Evolutionary conservation across 2,888 invertebrate species (phyloP), one percentile per base, ranked within the genome.

Genomic region (Mythimna lalbum): DNA sequence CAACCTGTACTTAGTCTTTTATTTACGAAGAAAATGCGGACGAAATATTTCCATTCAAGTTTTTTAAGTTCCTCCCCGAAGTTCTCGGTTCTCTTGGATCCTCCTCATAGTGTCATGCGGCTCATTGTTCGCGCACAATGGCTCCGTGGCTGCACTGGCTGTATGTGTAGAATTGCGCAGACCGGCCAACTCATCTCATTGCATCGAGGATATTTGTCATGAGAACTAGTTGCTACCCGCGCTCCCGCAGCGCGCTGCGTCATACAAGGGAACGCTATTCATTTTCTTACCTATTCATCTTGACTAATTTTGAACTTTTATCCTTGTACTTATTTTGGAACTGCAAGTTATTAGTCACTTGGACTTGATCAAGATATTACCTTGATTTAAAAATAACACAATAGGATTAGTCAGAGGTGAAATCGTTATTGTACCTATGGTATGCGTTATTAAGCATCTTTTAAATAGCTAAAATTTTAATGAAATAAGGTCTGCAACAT

Each of bases 41-140:
- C 89, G 89, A 90, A 91, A 92, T 89, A 91, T 89, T 93, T 91
- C 90, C 90, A 93, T 94, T 93, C 91, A 93, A 93, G 90, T 91
- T 93, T 93, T 92, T 91, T 90, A 92, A 94, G 94, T 92, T 94
- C 91, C 91, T 81, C 64, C 90, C 91, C 89, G 88, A 91, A 93
- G 91, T 91, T 92, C 92, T 91, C 87, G 88, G 91, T 89, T 90
- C 90, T 88, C 86, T 87, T 86, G 90, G 90, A 89, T 90, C 88
- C 87, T 83, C 69, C 88, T 90, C 92, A 87, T 90, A 91, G 91
- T 90, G 90, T 91, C 90, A 90, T 89, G 90, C 89, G 84, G 88
- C 84, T 88, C 93, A 90, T 95, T 95, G 95, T 95, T 91, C 90
- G 88, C 76, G 78, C 85, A 95, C 95, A 95, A 95, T 94, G 82